Evolutionary conservation across 1,140 invertebrate species (phyloP).

Genomic region (Tetragnatha versicolor): DNA sequence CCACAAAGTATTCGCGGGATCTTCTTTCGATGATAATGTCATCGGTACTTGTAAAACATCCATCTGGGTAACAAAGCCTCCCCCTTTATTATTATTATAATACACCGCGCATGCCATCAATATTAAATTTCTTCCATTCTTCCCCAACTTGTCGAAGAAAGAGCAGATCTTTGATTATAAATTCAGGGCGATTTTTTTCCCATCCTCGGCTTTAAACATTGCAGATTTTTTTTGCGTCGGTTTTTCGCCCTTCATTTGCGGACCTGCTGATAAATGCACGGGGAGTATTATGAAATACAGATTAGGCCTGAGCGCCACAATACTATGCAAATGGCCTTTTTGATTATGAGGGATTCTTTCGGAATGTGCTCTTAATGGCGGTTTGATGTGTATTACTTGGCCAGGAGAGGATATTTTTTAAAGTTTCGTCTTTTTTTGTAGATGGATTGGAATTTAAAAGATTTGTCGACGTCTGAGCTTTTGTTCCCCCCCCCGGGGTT

Average conservation of each 20-base stretch:
- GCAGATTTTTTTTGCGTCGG: neutral
- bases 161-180: conserved; percentile 53
- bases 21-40: no score
- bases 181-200: conserved; percentile 26
- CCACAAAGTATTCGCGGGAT: no score
- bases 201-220: neutral
- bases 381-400: conserved; percentile 42
- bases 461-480: conserved; percentile 31
- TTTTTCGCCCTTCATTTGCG: conserved; percentile 5
- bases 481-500: neutral
- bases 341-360: conserved; percentile 42
- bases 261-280: conserved; percentile 34
- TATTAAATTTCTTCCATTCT: conserved; percentile 49
- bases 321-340: conserved; percentile 48
- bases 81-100: conserved; percentile 35
- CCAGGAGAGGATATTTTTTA: neutral
- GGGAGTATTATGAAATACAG: conserved; percentile 46
- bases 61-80: conserved; percentile 39
- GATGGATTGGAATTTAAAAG: conserved; percentile 46
- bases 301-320: conserved; percentile 39
- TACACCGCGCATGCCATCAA: conserved; percentile 42
- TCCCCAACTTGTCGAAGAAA: conserved; percentile 18
- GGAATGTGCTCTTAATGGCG: conserved; percentile 40
- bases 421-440: neutral
- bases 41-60: conserved; percentile 46